phyloP scores from a whole-genome alignment of 2,888 invertebrate species.

The Lampropteryx suffumata region DNA sequence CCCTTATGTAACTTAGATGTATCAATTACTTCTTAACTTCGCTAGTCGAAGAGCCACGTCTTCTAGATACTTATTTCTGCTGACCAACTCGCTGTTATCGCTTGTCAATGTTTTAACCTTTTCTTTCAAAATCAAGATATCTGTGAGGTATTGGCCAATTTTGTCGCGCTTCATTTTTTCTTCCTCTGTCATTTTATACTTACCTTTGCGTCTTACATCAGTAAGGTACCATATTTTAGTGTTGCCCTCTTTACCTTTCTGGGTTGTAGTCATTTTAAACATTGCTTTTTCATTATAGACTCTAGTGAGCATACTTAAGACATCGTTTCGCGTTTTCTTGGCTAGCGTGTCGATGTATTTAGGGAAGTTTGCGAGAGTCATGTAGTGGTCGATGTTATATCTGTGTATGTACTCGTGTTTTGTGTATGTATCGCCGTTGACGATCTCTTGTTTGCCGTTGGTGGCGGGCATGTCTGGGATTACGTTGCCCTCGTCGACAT shows the following conservation, averaged over 20 bases:
- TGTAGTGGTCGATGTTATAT: conserved; percentile 50
- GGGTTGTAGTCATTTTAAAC: conserved; percentile 53
- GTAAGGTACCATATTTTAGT: conserved; percentile 49
- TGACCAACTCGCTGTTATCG: conserved; percentile 33
- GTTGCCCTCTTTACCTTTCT: conserved; percentile 46
- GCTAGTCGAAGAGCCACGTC: conserved; percentile 32
- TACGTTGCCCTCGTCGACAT: conserved; percentile 14
- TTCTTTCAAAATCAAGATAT: conserved; percentile 36
- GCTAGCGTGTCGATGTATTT: conserved; percentile 48
- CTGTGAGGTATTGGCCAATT: conserved; percentile 33
- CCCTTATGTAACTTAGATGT: no score
- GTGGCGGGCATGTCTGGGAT: conserved; percentile 22
- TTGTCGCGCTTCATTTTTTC: conserved; percentile 36
- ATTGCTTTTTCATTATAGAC: conserved; percentile 50
- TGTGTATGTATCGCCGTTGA: conserved; percentile 31
- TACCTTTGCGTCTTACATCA: conserved; percentile 36
- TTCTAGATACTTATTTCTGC: conserved; percentile 34
- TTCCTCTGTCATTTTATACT: conserved; percentile 34
- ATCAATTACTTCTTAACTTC: conserved; percentile 24
- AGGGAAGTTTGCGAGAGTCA: conserved; percentile 47
- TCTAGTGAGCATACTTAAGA: conserved; percentile 45
- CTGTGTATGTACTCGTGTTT: conserved; percentile 51
- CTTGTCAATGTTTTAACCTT: conserved; percentile 30
- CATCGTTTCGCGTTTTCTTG: conserved; percentile 43
- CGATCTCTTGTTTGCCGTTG: conserved; percentile 29